phyloP scores from a whole-genome alignment of 1,140 invertebrate species.

The Macrobrachium rosenbergii region DNA sequence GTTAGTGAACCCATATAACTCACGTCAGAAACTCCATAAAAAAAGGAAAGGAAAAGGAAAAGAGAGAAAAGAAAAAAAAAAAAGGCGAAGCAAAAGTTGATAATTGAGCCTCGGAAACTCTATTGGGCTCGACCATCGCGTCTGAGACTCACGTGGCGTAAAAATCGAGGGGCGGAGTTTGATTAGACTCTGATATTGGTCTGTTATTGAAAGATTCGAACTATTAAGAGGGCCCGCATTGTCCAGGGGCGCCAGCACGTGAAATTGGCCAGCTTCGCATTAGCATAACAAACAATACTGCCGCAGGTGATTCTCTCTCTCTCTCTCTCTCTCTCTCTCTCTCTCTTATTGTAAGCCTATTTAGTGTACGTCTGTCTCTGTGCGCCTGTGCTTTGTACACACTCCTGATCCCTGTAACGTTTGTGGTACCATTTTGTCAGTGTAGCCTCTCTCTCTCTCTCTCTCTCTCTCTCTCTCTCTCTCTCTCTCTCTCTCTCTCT shows the following conservation, averaged over 20 bases:
- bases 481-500: constrained; percentile 15
- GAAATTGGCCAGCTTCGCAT: constrained; percentile 27
- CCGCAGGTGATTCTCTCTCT: constrained; percentile 42
- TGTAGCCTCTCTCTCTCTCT: too few relatives aligned
- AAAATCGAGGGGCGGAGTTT: constrained; percentile 37
- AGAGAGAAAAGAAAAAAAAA: neutral
- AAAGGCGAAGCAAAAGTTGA: neutral
- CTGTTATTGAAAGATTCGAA: constrained; percentile 43
- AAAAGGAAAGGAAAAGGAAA: neutral
- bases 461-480: constrained; percentile 4
- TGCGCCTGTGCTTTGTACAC: neutral
- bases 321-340: neutral
- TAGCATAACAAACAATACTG: constrained; percentile 42
- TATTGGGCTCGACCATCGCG: neutral
- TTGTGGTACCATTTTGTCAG: too few relatives aligned
- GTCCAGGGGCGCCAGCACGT: constrained; percentile 33
- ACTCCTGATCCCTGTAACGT: constrained; percentile 23
- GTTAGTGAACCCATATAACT: too few relatives aligned
- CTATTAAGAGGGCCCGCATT: constrained; percentile 30
- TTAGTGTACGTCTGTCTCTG: neutral
- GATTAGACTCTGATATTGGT: constrained; percentile 45
- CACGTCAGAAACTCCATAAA: neutral
- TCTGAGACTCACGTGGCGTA: constrained; percentile 17
- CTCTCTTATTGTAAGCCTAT: neutral
- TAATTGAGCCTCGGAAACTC: too few relatives aligned